Base-by-base conservation (phyloP, 2,113 vertebrate genomes). In the Toxotes chatareus region DNA sequence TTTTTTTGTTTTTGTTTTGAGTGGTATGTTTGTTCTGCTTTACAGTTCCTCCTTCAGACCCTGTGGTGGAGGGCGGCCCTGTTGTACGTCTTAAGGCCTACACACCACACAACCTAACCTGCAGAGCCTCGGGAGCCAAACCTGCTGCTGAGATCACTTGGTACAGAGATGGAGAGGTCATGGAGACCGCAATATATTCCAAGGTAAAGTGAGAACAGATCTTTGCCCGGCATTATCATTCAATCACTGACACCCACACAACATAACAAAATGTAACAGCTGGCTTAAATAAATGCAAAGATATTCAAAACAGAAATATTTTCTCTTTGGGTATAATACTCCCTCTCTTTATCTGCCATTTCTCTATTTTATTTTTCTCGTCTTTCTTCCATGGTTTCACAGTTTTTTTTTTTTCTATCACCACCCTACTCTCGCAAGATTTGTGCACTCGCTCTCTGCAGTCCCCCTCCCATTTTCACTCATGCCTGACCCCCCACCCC, bases 101-200 rank as follows among this genome's bases (percentile, higher is more conserved):
- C 86, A 89, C 95, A 65, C 94, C 94, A 11, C 95, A 95, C 63
- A 97, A 97, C 92, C 94, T 98, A 85, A 97, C 97, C 57, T 98
- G 97, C 89, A 94, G 88, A 60, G 95, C 96, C 70, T 94, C 95
- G 0, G 94, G 96, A 46, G 96, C 96, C 84, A 97, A 95, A 80
- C 97, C 97, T 40, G 95, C 94, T 1, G 96, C 96, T 27, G 96
- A 97, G 78, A 96, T 98, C 91, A 95, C 95, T 79, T 98, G 97
- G 97, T 97, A 97, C 89, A 92, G 95, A 76, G 96, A 97, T 36
- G 97, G 97, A 64, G 94, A 97, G 93, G 94, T 93, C 74, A 94
- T 97, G 94, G 95, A 96, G 21, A 87, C 92, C 1, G 94, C 94
- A 7, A 84, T 96, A 79, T 97, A 96, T 87, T 93, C 93, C 65